Evolutionary conservation across 2,797 vertebrate species (phyloP).

Genomic region (Clarias laeviceps): DNA sequence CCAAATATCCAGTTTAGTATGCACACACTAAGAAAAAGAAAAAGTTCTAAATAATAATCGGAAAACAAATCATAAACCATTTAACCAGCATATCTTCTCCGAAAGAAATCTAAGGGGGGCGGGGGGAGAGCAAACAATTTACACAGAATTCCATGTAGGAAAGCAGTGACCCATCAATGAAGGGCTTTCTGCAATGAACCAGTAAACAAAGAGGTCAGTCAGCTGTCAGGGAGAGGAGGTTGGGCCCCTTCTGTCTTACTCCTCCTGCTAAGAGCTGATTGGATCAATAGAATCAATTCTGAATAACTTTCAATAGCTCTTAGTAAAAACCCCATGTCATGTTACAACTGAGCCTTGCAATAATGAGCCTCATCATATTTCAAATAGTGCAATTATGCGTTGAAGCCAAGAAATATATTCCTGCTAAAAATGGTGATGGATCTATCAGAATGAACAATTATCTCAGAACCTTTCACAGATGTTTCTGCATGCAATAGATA

Average conservation of each 20-base stretch:
- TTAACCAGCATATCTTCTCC: background rate
- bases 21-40: background rate
- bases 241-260: conserved; percentile 3
- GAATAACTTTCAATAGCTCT: background rate
- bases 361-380: conserved; percentile 20
- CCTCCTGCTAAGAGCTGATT: conserved; percentile 7
- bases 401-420: background rate
- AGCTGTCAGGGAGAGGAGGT: background rate
- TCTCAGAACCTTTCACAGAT: background rate
- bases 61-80: background rate
- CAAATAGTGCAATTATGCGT: background rate
- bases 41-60: background rate
- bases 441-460: too few relatives aligned
- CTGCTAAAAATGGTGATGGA: background rate
- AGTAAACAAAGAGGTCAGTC: conserved; percentile 19
- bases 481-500: background rate
- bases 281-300: conserved; percentile 35
- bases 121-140: background rate
- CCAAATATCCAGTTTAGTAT: background rate
- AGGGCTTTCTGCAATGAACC: conserved; percentile 7
- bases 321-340: background rate
- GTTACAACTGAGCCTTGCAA: background rate
- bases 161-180: background rate
- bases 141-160: background rate
- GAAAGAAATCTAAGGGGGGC: background rate